These are phyloP conservation scores for Phortica magna DNA, from an alignment of 2,888 invertebrate species.

Conservation along the genomic window DNA sequence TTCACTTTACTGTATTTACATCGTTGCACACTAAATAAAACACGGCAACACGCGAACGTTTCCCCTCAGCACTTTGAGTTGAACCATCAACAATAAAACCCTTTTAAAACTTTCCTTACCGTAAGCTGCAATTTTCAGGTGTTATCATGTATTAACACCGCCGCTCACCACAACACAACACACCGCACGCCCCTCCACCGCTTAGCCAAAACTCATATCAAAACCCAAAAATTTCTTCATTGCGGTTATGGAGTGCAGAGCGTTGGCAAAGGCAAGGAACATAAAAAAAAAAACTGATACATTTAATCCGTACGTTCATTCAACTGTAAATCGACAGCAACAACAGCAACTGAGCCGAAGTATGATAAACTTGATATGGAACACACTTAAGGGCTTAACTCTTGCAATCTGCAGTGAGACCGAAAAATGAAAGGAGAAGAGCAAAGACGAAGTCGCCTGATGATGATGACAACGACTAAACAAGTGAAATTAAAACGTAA, in stretches of 20 bases:
- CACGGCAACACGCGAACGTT: slow-evolving; percentile 3
- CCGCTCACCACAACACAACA: slow-evolving; percentile 15
- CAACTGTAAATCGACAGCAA: slow-evolving; percentile 51
- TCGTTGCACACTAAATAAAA: slow-evolving; percentile 34
- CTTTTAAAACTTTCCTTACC: slow-evolving; percentile 48
- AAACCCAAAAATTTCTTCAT: neutral
- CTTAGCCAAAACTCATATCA: slow-evolving; percentile 1
- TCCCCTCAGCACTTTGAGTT: slow-evolving; percentile 58
- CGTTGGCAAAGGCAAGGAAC: slow-evolving; percentile 34
- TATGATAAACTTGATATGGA: slow-evolving; percentile 69
- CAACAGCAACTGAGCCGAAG: slow-evolving; percentile 40
- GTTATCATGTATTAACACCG: slow-evolving; percentile 51
- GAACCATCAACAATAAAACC: neutral
- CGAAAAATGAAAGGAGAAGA: slow-evolving; percentile 61
- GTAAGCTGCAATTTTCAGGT: slow-evolving; percentile 66
- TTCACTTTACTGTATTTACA: slow-evolving; percentile 49
- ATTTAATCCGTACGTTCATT: slow-evolving; percentile 66
- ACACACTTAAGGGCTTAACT: slow-evolving; percentile 74
- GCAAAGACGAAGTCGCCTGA: slow-evolving; percentile 36
- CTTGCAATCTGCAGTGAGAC: slow-evolving; percentile 66
- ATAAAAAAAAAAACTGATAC: slow-evolving; percentile 64
- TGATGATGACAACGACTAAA: slow-evolving; percentile 41
- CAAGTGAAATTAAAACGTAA: slow-evolving; percentile 60
- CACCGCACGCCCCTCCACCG: neutral
- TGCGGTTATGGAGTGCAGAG: slow-evolving; percentile 9